phyloP scores from a whole-genome alignment of 2,888 invertebrate genomes.

The Oscheius myriophilus region DNA sequence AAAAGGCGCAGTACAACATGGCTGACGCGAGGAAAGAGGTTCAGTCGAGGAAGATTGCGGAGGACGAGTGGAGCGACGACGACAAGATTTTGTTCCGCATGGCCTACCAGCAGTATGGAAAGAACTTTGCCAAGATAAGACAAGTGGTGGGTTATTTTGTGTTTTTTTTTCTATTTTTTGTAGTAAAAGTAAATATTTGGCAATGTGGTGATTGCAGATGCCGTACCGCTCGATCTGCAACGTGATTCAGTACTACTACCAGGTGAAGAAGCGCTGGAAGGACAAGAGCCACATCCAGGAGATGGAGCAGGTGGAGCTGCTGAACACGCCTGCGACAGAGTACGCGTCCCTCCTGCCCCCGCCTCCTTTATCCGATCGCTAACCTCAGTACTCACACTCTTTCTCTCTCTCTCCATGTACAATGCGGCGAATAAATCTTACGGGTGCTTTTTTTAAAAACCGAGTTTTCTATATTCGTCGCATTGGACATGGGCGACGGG shows the following conservation, averaged over 20 bases:
- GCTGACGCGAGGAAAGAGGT: constrained; percentile 8
- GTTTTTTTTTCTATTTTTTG: neutral
- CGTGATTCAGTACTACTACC: constrained; percentile 50
- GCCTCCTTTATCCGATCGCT: too few species aligned
- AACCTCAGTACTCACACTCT: neutral
- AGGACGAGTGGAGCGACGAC: constrained; percentile 36
- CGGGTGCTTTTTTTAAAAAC: neutral
- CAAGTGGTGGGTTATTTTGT: constrained; percentile 26
- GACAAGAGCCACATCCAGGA: constrained; percentile 29
- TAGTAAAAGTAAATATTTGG: too few species aligned
- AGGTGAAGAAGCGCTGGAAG: constrained; percentile 41
- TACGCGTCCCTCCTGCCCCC: constrained; percentile 1
- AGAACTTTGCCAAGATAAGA: constrained; percentile 38
- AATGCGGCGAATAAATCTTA: neutral
- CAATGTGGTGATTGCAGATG: constrained; percentile 32
- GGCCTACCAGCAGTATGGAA: constrained; percentile 35
- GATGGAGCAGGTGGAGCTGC: constrained; percentile 5
- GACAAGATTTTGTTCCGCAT: constrained; percentile 34
- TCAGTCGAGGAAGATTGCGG: neutral
- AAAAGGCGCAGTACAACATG: constrained; percentile 16
- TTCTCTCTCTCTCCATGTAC: neutral
- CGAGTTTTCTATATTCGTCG: neutral
- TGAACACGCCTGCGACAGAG: constrained; percentile 3
- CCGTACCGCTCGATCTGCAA: constrained; percentile 47
- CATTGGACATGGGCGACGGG: neutral